phyloP scores from a whole-genome alignment of 1,140 invertebrate species.

The Heterodera carotae region DNA sequence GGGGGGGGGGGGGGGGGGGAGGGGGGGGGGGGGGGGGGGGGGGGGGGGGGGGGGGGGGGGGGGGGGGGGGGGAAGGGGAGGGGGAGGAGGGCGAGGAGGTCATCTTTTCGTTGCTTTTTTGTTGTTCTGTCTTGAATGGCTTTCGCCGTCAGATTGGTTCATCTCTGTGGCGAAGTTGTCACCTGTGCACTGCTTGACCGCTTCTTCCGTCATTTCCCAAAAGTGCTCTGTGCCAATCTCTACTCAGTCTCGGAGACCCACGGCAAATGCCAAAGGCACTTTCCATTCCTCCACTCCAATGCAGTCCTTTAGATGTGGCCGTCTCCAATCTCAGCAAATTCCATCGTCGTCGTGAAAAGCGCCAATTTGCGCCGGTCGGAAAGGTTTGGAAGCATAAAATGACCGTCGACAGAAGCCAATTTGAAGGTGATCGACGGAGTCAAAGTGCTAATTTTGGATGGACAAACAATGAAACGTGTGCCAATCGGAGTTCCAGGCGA shows the following conservation, averaged over 20 bases:
- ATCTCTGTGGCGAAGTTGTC: constrained; percentile 69
- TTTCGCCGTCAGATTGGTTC: constrained; percentile 62
- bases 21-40: no score
- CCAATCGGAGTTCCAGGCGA: constrained; percentile 70
- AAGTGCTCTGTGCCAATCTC: constrained; percentile 67
- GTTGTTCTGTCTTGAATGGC: constrained; percentile 28
- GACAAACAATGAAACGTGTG: constrained; percentile 65
- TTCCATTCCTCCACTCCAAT: not conserved
- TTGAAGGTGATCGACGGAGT: constrained; percentile 66
- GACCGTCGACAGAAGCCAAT: no score
- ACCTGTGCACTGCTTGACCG: constrained; percentile 66
- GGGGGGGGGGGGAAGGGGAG: no score
- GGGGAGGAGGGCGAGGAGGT: no score
- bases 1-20: no score
- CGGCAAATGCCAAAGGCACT: constrained; percentile 30
- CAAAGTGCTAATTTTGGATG: constrained; percentile 67
- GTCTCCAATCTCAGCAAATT: constrained; percentile 66
- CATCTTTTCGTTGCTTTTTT: not conserved
- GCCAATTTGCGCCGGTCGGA: constrained; percentile 69
- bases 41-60: no score
- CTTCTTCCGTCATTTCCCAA: constrained; percentile 65
- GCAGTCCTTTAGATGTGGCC: constrained; percentile 62
- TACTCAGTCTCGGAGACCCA: constrained; percentile 66
- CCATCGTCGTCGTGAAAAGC: constrained; percentile 43
- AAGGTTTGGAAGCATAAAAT: constrained; percentile 23